Conservation (phyloP, 2,888 invertebrate species). For the Ectemnius lituratus region DNA sequence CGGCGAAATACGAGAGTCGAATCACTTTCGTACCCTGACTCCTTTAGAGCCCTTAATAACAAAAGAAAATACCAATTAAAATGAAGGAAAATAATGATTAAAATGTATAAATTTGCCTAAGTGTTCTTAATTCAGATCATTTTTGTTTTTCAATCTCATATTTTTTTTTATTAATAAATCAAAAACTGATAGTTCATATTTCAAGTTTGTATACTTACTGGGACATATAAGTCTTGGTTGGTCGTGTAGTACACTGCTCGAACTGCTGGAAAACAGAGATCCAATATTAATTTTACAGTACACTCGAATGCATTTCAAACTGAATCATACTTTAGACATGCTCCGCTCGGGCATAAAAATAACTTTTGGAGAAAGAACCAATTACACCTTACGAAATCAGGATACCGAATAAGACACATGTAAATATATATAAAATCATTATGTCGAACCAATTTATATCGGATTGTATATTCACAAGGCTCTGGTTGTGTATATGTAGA, state of each 20-base stretch:
- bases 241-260: conserved; percentile 83
- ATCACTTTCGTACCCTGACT: conserved; percentile 94
- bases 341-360: background rate
- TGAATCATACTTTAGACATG: background rate
- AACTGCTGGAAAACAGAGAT: conserved; percentile 80
- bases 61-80: background rate
- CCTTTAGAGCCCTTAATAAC: conserved; percentile 86
- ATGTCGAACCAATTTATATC: no score
- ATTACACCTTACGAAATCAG: no score
- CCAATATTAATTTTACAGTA: background rate
- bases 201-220: conserved; percentile 81
- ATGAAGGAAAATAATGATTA: background rate
- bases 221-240: conserved; percentile 88
- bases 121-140: background rate
- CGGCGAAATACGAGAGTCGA: conserved; percentile 92
- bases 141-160: background rate
- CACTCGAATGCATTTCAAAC: background rate
- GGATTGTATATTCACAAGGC: no score
- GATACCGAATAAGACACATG: no score
- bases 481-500: background rate
- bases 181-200: background rate
- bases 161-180: background rate
- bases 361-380: no score
- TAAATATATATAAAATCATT: no score
- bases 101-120: background rate